Base-by-base conservation (phyloP, 2,113 vertebrate species). In the Aix galericulata region DNA sequence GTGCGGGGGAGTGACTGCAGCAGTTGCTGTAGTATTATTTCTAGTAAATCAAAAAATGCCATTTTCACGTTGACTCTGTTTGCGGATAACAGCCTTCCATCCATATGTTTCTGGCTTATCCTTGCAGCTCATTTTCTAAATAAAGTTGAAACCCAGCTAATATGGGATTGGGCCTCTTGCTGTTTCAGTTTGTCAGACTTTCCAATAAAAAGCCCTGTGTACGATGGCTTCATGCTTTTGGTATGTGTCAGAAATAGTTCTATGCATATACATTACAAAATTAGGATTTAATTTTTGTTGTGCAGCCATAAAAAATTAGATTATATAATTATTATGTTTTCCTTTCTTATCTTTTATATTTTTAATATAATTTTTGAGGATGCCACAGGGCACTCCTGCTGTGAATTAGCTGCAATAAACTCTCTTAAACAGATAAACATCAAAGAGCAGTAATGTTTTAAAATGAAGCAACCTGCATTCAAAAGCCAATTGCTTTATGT, bases 361-460 rank as follows among this genome's bases (percentile, higher is more conserved):
- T 95, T 95, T 93, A 94, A 96, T 96, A 96, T 84, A 89, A 94
- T 94, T 96, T 95, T 94, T 96, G 77, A 82, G 88, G 92, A 94
- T 95, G 94, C 94, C 95, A 96, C 86, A 85, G 94, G 94, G 95
- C 96, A 94, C 83, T 96, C 96, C 95, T 96, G 94, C 92, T 96
- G 94, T 79, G 94, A 96, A 96, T 95, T 96, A 96, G 74, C 93
- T 92, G 92, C 93, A 92, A 79, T 96, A 89, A 90, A 82, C 81
- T 92, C 91, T 76, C 87, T 95, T 93, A 91, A 92, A 83, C 48
- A 96, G 94, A 95, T 95, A 96, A 97, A 96, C 93, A 96, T 97
- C 95, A 96, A 96, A 96, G 94, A 91, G 88, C 25, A 82, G 88
- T 95, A 92, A 92, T 89, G 89, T 94, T 97, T 85, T 95, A 95